Conservation (phyloP, 2,797 vertebrate genomes). For the Halcyon chelicuti region DNA sequence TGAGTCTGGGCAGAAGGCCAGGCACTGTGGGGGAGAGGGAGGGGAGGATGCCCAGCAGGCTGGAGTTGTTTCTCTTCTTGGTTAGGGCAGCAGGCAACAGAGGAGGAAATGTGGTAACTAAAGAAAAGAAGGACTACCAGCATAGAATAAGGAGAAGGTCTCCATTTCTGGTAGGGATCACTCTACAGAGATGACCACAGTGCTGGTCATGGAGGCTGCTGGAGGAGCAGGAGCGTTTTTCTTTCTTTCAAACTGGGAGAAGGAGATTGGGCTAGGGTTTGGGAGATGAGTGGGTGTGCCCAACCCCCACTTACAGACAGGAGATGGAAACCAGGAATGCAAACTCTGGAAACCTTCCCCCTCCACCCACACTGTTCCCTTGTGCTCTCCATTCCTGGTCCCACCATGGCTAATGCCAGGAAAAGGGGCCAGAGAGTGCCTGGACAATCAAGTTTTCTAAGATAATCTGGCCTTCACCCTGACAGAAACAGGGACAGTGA, state of each 20-base stretch:
- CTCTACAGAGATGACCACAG: neutral
- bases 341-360: neutral
- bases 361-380: neutral
- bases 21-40: neutral
- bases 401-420: neutral
- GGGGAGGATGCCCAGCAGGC: neutral
- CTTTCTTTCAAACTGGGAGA: neutral
- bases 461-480: slow-evolving; percentile 49
- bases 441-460: neutral
- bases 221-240: neutral
- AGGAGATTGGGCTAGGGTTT: neutral
- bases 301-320: neutral
- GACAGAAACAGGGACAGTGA: slow-evolving; percentile 38
- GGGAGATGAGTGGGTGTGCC: neutral
- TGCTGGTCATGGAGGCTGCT: neutral
- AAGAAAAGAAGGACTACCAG: neutral
- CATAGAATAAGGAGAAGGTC: neutral
- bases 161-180: neutral
- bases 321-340: neutral
- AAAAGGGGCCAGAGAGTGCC: neutral
- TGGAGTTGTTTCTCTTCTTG: neutral
- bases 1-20: slow-evolving; percentile 22
- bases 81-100: neutral
- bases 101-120: neutral
- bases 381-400: neutral